Base-by-base conservation (phyloP, 2,888 invertebrate species). In the Machimus atricapillus region DNA sequence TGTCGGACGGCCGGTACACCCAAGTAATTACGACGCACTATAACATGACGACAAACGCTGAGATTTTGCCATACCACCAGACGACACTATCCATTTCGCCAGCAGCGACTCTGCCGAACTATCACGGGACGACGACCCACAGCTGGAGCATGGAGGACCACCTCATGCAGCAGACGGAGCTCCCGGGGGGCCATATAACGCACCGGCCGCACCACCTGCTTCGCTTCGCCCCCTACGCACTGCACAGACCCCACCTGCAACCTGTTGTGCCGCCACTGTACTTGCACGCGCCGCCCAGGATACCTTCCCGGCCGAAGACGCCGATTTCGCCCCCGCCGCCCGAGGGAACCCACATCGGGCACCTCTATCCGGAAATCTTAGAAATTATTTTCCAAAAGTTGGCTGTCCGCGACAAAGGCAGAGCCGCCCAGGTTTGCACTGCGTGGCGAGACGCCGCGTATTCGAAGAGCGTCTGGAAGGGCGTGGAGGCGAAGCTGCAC, bases 401-500 rank as follows among this genome's bases (percentile, higher is more conserved):
- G 91, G 96, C 97, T 86, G 97, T 98, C 74, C 94, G 96, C 89
- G 98, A 98, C 93, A 95, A 97, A 91, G 98, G 98, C 2, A 94
- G 97, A 74, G 98, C 96, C 27, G 97, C 98, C 2, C 97, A 97
- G 93, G 98, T 98, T 89, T 97, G 97, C 92, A 94, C 95, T 87
- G 94, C 96, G 87, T 98, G 98, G 98, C 94, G 97, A 88, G 98
- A 98, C 91, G 98, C 98, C 77, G 96, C 97, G 43, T 98, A 98
- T 93, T 96, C 97, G 90, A 96, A 97, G 90, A 96, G 96, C 66
- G 98, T 98, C 27, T 98, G 98, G 98, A 95, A 97, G 89, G 97
- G 97, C 85, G 97, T 98, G 46, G 97, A 98, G 91, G 98, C 98
- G 0, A 96, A 97, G 90, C 93, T 98, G 89, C 98, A 98, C 92